These are phyloP conservation scores for Asarcornis scutulata DNA, from an alignment of 2,113 vertebrate genomes.

Conservation along the genomic window DNA sequence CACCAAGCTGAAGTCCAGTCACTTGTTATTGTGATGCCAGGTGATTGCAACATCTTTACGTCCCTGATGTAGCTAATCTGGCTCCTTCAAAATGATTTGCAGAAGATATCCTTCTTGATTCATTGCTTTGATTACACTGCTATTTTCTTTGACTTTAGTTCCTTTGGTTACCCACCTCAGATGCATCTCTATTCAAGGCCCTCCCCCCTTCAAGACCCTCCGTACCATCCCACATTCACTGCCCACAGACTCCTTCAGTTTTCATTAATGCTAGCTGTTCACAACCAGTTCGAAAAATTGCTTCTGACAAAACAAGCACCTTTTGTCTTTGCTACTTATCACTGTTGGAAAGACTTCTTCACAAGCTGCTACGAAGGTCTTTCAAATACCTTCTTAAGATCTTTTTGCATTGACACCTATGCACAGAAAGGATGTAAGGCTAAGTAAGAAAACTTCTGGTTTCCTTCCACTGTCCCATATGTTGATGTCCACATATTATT, in stretches of 20 bases:
- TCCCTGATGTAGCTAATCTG: not conserved
- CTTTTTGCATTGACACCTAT: not conserved
- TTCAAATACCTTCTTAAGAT: not conserved
- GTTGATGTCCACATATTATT: not conserved
- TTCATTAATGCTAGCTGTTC: not conserved
- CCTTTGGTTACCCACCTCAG: not conserved
- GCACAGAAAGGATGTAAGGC: not conserved
- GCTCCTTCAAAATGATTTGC: not conserved
- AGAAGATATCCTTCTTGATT: not conserved
- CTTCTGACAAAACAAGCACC: not conserved
- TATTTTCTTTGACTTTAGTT: not conserved
- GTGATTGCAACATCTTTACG: rapidly evolving
- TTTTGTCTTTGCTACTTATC: not conserved
- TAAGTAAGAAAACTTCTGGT: not conserved
- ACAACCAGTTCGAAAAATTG: not conserved
- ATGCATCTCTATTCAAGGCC: rapidly evolving
- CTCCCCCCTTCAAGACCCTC: not conserved
- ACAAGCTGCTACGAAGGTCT: not conserved
- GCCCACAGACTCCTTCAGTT: not conserved
- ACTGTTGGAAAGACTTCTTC: not conserved
- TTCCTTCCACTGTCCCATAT: not conserved
- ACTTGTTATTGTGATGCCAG: not conserved
- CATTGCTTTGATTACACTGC: not conserved
- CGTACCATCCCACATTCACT: not conserved
- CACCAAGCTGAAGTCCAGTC: not conserved